phyloP scores from a whole-genome alignment of 2,113 vertebrate species.

The Equus przewalskii region DNA sequence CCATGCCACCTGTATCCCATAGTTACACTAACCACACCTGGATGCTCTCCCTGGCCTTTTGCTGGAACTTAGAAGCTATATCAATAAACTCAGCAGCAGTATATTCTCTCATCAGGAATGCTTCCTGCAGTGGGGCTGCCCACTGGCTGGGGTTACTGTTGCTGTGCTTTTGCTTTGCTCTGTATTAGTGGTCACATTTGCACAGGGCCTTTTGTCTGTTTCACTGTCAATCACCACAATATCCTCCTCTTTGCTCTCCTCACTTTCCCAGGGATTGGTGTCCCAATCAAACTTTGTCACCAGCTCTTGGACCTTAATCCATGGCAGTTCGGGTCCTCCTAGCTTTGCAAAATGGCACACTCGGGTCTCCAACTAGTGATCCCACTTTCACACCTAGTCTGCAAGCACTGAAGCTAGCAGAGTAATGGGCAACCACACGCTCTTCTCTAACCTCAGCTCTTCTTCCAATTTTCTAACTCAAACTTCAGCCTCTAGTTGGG shows the following conservation, averaged over 20 bases:
- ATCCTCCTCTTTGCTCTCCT: background rate
- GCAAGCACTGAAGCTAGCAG: background rate
- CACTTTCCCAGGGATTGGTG: background rate
- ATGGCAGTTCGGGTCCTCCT: background rate
- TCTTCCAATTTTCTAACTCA: background rate
- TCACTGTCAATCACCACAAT: no score
- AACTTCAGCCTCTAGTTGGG: background rate
- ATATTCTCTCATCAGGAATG: background rate
- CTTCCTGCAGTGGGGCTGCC: background rate
- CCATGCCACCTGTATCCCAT: background rate
- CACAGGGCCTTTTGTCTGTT: background rate
- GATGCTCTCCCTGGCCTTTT: background rate
- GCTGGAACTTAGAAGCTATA: background rate
- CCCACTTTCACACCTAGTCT: background rate
- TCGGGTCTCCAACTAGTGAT: background rate
- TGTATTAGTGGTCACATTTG: background rate
- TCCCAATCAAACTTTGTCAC: background rate
- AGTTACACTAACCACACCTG: background rate
- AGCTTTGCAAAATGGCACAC: background rate
- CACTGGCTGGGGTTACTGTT: background rate
- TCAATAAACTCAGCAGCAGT: background rate
- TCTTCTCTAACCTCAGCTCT: background rate
- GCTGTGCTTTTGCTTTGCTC: background rate
- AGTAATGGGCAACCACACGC: background rate
- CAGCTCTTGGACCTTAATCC: background rate